These are phyloP conservation scores for Gymnosoma rotundatum DNA, from an alignment of 2,888 invertebrate genomes.

Conservation along the genomic window DNA sequence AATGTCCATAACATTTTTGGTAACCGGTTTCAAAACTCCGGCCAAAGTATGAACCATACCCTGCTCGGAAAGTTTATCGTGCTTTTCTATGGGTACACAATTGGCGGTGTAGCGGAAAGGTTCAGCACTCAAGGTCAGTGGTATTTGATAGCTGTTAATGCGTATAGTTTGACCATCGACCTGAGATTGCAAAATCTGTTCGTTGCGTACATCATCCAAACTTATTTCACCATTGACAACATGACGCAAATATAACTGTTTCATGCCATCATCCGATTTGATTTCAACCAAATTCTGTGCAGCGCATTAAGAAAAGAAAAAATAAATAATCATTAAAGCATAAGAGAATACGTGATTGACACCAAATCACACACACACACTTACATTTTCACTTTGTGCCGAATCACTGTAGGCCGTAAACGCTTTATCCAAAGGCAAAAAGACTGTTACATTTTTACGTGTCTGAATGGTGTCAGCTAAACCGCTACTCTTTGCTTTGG, in stretches of 20 bases:
- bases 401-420: slow-evolving; percentile 84
- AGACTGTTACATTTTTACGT: slow-evolving; percentile 84
- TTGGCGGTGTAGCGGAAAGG: slow-evolving; percentile 85
- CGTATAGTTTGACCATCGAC: slow-evolving; percentile 80
- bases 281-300: slow-evolving; percentile 83
- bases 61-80: slow-evolving; percentile 86
- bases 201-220: slow-evolving; percentile 84
- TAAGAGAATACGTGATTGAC: slow-evolving; percentile 21
- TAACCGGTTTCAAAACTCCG: slow-evolving; percentile 84
- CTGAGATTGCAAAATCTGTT: slow-evolving; percentile 82
- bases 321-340: background rate
- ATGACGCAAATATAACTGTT: slow-evolving; percentile 84
- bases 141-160: slow-evolving; percentile 80
- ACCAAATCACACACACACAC: slow-evolving; percentile 64
- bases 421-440: slow-evolving; percentile 86
- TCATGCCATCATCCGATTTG: slow-evolving; percentile 79
- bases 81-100: slow-evolving; percentile 85
- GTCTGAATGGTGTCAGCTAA: slow-evolving; percentile 82
- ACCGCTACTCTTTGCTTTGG: slow-evolving; percentile 83
- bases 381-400: slow-evolving; percentile 83
- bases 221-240: slow-evolving; percentile 84
- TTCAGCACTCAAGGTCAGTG: slow-evolving; percentile 75
- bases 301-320: slow-evolving; percentile 6
- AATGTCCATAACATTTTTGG: slow-evolving; percentile 84
- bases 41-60: slow-evolving; percentile 87